Conservation (phyloP, 2,797 vertebrate species). For the Acrossocheilus fasciatus region DNA sequence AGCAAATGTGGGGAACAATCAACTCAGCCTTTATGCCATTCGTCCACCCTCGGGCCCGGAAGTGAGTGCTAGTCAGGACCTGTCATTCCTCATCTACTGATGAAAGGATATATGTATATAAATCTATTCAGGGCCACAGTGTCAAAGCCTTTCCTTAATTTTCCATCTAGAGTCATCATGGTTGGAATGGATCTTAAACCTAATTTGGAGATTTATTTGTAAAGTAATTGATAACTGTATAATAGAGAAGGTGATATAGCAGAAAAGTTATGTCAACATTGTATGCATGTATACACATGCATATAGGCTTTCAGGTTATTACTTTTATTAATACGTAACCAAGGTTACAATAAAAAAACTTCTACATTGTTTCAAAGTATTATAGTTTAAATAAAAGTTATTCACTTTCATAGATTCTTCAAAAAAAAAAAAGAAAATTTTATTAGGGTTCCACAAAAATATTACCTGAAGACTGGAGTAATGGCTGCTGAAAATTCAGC, state of each 20-base stretch:
- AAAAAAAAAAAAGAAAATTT: too few relatives aligned
- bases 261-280: background rate
- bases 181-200: background rate
- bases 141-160: background rate
- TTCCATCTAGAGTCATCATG: background rate
- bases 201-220: background rate
- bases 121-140: background rate
- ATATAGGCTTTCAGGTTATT: too few relatives aligned
- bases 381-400: background rate
- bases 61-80: background rate
- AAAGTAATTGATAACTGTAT: background rate
- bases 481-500: background rate
- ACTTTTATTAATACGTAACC: too few relatives aligned
- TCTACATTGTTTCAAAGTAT: background rate
- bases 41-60: background rate
- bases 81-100: conserved; percentile 36
- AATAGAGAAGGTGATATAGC: background rate
- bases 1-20: background rate
- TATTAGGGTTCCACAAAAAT: background rate
- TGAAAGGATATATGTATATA: background rate
- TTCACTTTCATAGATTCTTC: background rate
- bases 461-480: background rate
- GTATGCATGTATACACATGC: background rate
- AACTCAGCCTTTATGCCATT: background rate
- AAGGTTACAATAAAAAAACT: background rate